Conservation (phyloP, 2,113 vertebrate genomes). For the Phrynocephalus versicolor region DNA sequence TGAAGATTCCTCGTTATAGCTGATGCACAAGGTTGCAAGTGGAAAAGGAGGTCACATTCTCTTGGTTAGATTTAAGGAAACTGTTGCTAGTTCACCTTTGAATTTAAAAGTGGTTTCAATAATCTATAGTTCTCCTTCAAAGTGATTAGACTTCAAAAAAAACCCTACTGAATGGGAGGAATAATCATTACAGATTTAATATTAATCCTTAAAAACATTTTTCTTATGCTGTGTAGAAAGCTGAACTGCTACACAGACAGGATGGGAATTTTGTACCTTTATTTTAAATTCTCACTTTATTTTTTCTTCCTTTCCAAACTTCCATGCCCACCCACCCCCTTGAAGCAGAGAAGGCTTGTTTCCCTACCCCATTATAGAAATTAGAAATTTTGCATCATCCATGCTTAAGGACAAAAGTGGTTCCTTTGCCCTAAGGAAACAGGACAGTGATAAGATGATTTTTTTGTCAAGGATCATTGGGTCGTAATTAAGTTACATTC, state of each 20-base stretch:
- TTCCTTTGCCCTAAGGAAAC: constrained; percentile 80
- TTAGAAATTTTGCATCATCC: constrained; percentile 80
- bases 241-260: not conserved
- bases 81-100: too few relatives aligned
- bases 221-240: not conserved
- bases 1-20: constrained; percentile 83
- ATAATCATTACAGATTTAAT: not conserved
- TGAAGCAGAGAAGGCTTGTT: constrained; percentile 71
- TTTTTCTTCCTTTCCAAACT: constrained; percentile 57
- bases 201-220: too few relatives aligned
- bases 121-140: too few relatives aligned
- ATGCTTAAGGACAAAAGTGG: constrained; percentile 79
- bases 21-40: constrained; percentile 71
- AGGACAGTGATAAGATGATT: constrained; percentile 87
- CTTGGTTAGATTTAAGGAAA: not conserved
- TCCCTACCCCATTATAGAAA: constrained; percentile 79
- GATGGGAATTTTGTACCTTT: constrained; percentile 30
- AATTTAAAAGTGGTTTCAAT: too few relatives aligned
- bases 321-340: not conserved
- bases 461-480: constrained; percentile 86
- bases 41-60: not conserved
- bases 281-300: constrained; percentile 69
- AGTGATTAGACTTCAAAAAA: not conserved
- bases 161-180: not conserved
- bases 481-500: constrained; percentile 89